Evolutionary conservation across 2,797 vertebrate species (phyloP).

Genomic region (Thamnophis elegans): DNA sequence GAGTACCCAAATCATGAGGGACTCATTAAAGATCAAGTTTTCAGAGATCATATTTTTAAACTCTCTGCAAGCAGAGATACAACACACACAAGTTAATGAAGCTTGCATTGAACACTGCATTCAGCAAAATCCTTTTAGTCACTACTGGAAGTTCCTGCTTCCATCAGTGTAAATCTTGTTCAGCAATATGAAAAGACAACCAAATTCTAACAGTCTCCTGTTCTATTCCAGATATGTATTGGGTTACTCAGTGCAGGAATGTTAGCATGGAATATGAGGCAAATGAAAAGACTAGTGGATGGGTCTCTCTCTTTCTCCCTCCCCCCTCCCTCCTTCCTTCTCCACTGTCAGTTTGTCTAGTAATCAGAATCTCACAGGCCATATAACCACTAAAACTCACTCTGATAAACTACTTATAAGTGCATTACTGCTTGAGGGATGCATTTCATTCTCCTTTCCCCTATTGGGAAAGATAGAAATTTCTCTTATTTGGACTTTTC

Average conservation of each 20-base stretch:
- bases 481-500: not conserved
- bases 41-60: not conserved
- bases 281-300: not conserved
- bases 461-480: not conserved
- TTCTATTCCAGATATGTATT: not conserved
- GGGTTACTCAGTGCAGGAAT: not conserved
- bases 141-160: not conserved
- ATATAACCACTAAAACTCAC: not conserved
- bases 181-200: not conserved
- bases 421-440: not conserved
- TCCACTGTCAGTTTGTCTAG: not conserved
- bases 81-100: not conserved
- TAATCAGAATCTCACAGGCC: not conserved
- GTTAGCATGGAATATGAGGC: not conserved
- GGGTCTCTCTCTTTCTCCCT: too few relatives aligned
- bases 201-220: not conserved
- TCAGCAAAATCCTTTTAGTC: not conserved
- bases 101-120: not conserved
- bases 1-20: not conserved
- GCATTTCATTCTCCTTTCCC: not conserved
- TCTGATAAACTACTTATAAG: not conserved
- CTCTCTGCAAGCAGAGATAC: not conserved
- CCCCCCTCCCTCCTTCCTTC: too few relatives aligned
- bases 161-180: not conserved
- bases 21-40: not conserved